phyloP scores from a whole-genome alignment of 2,113 vertebrate species.

The Zosterops borbonicus region DNA sequence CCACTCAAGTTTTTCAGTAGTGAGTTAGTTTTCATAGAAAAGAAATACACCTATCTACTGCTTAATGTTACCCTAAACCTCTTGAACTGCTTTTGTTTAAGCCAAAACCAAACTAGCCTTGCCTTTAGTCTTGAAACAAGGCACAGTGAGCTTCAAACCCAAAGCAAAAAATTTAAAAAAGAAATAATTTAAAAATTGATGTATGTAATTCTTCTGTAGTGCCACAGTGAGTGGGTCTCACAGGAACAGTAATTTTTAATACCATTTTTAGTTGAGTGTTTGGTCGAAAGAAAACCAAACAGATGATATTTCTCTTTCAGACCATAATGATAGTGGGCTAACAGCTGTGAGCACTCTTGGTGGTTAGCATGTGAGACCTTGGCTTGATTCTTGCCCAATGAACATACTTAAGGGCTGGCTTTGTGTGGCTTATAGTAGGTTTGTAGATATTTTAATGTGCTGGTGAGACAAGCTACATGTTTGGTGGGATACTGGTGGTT shows the following conservation, averaged over 20 bases:
- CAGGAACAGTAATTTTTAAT: not conserved
- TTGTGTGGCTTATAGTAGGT: not conserved
- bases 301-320: not conserved
- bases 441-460: not conserved
- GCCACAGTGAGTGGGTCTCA: not conserved
- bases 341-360: not conserved
- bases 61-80: not conserved
- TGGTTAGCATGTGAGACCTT: not conserved
- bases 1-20: not conserved
- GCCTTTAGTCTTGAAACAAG: not conserved
- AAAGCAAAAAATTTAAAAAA: not conserved
- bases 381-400: slow-evolving; percentile 28
- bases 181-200: not conserved
- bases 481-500: slow-evolving; percentile 14
- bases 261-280: not conserved
- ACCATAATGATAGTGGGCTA: not conserved
- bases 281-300: not conserved
- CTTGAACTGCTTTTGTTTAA: slow-evolving; percentile 3
- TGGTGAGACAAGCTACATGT: not conserved
- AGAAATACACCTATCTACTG: not conserved
- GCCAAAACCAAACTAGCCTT: not conserved
- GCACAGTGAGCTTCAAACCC: not conserved
- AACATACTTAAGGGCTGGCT: not conserved
- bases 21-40: not conserved
- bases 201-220: not conserved